Conservation (phyloP, 2,113 vertebrate genomes). For the Tretioscincus oriximinensis region DNA sequence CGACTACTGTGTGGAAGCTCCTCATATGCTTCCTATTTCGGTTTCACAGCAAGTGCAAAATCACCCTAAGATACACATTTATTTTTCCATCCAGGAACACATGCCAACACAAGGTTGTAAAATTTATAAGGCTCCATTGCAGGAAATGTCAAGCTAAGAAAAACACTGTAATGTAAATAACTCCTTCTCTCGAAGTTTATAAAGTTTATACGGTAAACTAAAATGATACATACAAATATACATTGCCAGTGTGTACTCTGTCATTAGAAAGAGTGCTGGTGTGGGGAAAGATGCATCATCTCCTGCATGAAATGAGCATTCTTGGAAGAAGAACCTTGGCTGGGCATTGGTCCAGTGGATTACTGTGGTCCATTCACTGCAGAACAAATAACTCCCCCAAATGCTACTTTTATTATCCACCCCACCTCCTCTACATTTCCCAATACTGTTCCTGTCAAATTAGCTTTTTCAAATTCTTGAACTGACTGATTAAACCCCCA, state of each 20-base stretch:
- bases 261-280: neutral
- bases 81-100: neutral
- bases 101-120: neutral
- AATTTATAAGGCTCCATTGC: neutral
- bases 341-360: neutral
- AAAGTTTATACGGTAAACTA: neutral
- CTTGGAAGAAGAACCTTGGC: neutral
- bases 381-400: neutral
- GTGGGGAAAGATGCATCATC: neutral
- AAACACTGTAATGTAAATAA: neutral
- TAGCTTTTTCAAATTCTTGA: slow-evolving; percentile 1
- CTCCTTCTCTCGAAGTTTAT: neutral
- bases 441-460: neutral
- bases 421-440: too few species aligned
- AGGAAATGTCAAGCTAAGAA: too few species aligned
- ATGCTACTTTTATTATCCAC: neutral
- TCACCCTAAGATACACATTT: neutral
- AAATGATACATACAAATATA: neutral
- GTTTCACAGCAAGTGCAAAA: too few species aligned
- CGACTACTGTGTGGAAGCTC: too few species aligned
- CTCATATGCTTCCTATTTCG: too few species aligned
- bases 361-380: neutral
- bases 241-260: neutral
- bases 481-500: neutral
- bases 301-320: neutral